A percentile compares a stretch with the other conserved stretches of the same genome.
These are phyloP conservation scores for Platichthys flesus DNA, from an alignment of 2,113 vertebrate species.

Conservation along the genomic window DNA sequence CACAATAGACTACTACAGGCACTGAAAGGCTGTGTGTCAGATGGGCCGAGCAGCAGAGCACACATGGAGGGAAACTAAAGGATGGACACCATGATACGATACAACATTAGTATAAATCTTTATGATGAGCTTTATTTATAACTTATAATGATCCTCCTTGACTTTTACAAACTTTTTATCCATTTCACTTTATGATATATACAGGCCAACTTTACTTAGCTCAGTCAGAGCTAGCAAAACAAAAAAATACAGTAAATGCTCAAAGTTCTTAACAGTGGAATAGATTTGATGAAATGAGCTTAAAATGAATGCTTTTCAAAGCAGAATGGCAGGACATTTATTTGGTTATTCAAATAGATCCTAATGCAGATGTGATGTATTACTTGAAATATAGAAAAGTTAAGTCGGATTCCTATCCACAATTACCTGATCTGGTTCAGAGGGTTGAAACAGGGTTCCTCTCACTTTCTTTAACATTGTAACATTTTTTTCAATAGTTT, in stretches of 20 bases:
- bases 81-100: neutral
- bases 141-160: neutral
- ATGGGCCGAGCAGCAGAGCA: slow-evolving; percentile 1
- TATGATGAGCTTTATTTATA: neutral
- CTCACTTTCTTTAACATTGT: too few relatives aligned
- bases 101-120: too few relatives aligned
- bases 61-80: slow-evolving; percentile 2
- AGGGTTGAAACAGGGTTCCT: too few relatives aligned
- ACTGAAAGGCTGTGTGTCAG: slow-evolving; percentile 14
- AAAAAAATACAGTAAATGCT: neutral
- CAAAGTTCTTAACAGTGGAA: too few relatives aligned
- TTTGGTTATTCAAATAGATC: too few relatives aligned
- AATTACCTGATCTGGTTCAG: too few relatives aligned
- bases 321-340: neutral
- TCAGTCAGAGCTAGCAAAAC: too few relatives aligned
- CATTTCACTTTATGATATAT: neutral
- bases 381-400: too few relatives aligned
- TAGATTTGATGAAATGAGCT: neutral
- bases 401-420: too few relatives aligned
- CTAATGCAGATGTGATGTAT: too few relatives aligned
- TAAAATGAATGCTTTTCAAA: neutral
- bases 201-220: too few relatives aligned
- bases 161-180: neutral
- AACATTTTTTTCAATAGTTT: too few relatives aligned
- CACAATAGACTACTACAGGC: neutral